Base-by-base conservation (phyloP, 2,113 vertebrate genomes). In the Tetraodon nigroviridis region DNA sequence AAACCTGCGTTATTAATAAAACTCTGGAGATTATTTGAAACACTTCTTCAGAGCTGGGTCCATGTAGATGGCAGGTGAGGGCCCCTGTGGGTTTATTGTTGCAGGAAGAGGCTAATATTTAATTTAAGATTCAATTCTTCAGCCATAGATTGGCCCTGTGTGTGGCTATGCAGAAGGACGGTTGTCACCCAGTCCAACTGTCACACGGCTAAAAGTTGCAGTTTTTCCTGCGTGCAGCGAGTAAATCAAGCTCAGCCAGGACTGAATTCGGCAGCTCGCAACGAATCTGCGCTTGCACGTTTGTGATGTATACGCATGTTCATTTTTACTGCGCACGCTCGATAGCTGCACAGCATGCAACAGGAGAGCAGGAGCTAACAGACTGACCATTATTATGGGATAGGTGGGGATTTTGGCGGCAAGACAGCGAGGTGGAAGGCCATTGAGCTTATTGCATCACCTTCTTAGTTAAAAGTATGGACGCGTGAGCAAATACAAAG, bases 51-150 rank as follows among this genome's bases (percentile, higher is more conserved):
- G 40, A 42, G 40, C 14, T 15, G 42, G 32, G 32, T 37, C 32
- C 8, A 37, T 12, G 2, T 11, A 37, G 10, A 37, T 1, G 32
- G 8, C 32, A 37, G 32, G 32, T 37, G 7, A 55, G 45, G 29
- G 37, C 32, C 45, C n/a, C 22, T 62, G 58, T 24, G 52, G 59
- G 45, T 8, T 12, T 37, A 12, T 37, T 37, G 32, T 37, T 37
- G 32, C 32, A 37, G 11, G n/a, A 58, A 50, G 5, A 55, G 40
- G 58, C 49, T 54, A 55, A 22, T 40, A 52, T 70, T 67, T 61
- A 64, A 57, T 49, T 22, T 48, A 44, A 5, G 42, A 11, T 11
- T 12, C 10, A 2, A 11, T 37, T 37, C 32, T 11, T 37, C 32
- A 37, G 29, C 29, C 29, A 32, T 10, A 7, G n/a, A 1, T 32